A percentile compares a stretch with the other conserved stretches of the same genome.
Conservation (phyloP, 2,797 vertebrate species). For the Bradypodion ventrale region DNA sequence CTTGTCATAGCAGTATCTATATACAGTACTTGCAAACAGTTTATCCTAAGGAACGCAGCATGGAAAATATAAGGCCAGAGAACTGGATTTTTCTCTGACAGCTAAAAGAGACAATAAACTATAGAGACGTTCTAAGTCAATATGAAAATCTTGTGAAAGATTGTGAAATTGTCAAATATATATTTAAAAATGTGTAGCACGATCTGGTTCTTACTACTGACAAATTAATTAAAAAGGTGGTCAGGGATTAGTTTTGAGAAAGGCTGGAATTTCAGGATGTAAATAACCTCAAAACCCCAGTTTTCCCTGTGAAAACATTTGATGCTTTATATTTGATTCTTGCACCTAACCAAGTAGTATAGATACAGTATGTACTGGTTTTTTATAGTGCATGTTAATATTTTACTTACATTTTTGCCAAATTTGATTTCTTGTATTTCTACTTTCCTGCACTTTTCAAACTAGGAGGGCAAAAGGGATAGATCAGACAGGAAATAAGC, state of each 20-base stretch:
- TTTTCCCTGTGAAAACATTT: background rate
- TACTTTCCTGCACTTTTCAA: fast-evolving
- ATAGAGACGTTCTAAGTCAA: background rate
- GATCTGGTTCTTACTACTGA: background rate
- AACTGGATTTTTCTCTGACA: too few species aligned
- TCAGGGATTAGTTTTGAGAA: background rate
- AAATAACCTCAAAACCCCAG: background rate
- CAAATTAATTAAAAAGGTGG: background rate
- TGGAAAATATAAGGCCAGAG: too few species aligned
- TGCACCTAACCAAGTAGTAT: background rate
- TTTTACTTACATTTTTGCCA: background rate
- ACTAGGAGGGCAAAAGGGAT: background rate
- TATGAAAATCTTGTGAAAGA: background rate
- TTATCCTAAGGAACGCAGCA: too few species aligned
- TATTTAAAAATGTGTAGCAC: too few species aligned
- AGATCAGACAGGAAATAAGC: background rate
- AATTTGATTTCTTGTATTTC: background rate
- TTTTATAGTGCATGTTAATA: background rate
- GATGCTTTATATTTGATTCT: background rate
- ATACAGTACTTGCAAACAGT: too few species aligned
- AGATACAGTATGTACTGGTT: too few species aligned
- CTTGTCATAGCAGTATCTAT: too few species aligned
- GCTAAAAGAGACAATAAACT: background rate
- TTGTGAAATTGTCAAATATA: too few species aligned
- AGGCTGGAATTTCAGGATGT: background rate